Evolutionary conservation across 2,888 invertebrate species (phyloP).

Genomic region (Lissonota sp.): DNA sequence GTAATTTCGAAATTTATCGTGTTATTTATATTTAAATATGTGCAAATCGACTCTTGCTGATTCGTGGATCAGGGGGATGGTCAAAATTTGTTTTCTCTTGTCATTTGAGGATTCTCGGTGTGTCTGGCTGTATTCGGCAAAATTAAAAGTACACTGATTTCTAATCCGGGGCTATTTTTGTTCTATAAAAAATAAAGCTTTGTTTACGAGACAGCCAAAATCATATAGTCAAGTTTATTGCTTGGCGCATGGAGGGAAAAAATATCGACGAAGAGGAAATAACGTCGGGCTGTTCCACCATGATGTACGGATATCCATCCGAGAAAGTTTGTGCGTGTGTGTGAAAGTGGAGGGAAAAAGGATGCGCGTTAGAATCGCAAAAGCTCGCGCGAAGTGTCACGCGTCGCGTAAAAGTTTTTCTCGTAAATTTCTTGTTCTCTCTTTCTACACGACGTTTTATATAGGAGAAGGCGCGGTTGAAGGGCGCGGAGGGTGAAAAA

Average conservation of each 20-base stretch:
- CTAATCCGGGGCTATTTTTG: too few relatives aligned
- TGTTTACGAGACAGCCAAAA: neutral
- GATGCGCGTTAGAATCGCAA: conserved; percentile 9
- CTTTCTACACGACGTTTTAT: neutral
- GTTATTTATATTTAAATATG: too few relatives aligned
- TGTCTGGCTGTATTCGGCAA: too few relatives aligned
- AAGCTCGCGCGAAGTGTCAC: conserved; percentile 53
- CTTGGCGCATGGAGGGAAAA: conserved; percentile 27
- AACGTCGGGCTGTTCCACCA: conserved; percentile 39
- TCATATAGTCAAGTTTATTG: conserved; percentile 32
- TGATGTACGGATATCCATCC: conserved; percentile 57
- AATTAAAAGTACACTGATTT: too few relatives aligned
- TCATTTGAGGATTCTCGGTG: too few relatives aligned
- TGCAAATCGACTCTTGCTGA: too few relatives aligned
- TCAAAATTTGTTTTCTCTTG: too few relatives aligned
- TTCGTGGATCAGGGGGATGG: too few relatives aligned
- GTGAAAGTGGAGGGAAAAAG: neutral
- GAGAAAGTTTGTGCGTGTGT: conserved; percentile 13
- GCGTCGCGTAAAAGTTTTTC: conserved; percentile 62
- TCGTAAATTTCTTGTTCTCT: conserved; percentile 62
- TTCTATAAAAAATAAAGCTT: too few relatives aligned
- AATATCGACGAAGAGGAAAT: conserved; percentile 49
- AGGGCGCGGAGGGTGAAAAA: conserved; percentile 20
- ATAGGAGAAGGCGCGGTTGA: too few relatives aligned
- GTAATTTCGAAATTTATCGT: too few relatives aligned